Conservation (phyloP, 2,888 invertebrate genomes). For the Thymelicus acteon region DNA sequence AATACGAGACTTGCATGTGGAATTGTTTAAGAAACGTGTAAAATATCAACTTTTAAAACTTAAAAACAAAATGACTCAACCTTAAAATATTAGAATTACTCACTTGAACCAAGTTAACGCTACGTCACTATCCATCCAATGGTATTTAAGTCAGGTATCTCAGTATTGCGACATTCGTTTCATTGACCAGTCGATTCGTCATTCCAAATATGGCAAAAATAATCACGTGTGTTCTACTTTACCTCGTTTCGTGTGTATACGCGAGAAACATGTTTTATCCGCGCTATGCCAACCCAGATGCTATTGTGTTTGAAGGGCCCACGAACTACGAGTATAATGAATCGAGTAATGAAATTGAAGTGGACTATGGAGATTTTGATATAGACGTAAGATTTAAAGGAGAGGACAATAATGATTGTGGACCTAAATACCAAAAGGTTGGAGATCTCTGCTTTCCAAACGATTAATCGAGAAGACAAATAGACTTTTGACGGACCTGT, state of each 20-base stretch:
- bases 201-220: constrained; percentile 20
- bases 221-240: constrained; percentile 20
- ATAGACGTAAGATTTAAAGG: constrained; percentile 45
- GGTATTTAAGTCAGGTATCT: constrained; percentile 19
- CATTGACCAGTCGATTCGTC: constrained; percentile 2
- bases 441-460: constrained; percentile 50
- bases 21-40: no score
- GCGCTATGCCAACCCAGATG: constrained; percentile 52
- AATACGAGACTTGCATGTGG: no score
- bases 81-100: background rate
- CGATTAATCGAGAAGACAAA: constrained; percentile 43
- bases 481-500: background rate
- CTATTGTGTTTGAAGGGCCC: constrained; percentile 65
- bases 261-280: constrained; percentile 53
- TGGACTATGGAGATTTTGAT: constrained; percentile 50
- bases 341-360: constrained; percentile 46
- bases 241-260: constrained; percentile 22
- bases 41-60: no score
- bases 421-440: constrained; percentile 46
- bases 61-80: background rate
- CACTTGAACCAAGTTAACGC: background rate
- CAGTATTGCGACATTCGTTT: constrained; percentile 17
- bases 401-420: constrained; percentile 45
- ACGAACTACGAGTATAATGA: constrained; percentile 53
- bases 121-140: background rate